A percentile compares a stretch with the other conserved stretches of the same genome.
Conservation (phyloP, 1,140 invertebrate genomes). For the Neodiprion lecontei region DNA sequence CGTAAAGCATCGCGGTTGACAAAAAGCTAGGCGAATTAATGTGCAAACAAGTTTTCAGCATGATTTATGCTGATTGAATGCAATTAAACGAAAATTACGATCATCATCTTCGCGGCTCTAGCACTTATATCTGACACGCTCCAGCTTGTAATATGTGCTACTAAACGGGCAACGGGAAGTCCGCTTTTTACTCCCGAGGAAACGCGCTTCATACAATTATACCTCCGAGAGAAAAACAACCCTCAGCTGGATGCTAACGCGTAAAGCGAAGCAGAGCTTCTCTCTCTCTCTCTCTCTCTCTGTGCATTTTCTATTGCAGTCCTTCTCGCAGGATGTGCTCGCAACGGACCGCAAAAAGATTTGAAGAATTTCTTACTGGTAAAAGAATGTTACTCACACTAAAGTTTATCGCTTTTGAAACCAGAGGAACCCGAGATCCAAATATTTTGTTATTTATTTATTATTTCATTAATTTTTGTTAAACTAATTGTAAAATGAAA, state of each 20-base stretch:
- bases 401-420: too few species aligned
- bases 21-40: not conserved
- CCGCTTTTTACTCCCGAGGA: not conserved
- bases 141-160: not conserved
- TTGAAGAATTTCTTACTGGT: not conserved
- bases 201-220: not conserved
- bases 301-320: not conserved
- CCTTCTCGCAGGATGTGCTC: not conserved
- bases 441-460: too few species aligned
- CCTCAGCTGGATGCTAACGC: too few species aligned
- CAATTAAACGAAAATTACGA: constrained; percentile 5
- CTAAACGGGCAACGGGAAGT: not conserved
- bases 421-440: too few species aligned
- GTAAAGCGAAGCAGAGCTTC: too few species aligned
- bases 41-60: not conserved
- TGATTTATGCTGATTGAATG: constrained; percentile 5
- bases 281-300: too few species aligned
- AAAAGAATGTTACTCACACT: not conserved
- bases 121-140: not conserved
- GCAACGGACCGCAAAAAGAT: not conserved
- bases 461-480: not conserved
- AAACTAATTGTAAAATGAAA: too few species aligned
- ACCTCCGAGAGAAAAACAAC: not conserved
- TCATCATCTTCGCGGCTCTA: not conserved
- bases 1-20: not conserved